Conservation (phyloP, 1,140 invertebrate species). For the Zaprionus davidi region DNA sequence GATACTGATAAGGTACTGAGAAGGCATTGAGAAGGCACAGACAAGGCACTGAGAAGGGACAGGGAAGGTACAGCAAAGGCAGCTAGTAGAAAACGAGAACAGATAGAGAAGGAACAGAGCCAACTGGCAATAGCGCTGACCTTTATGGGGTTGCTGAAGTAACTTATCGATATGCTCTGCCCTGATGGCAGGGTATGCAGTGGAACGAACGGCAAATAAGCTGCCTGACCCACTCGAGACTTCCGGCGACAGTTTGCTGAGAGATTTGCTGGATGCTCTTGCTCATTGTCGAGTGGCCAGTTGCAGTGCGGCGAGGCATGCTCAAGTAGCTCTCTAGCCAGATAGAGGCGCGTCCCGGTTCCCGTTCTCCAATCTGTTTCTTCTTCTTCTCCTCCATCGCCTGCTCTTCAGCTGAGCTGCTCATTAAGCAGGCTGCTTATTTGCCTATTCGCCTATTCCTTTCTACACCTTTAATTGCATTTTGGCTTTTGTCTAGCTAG, state of each 20-base stretch:
- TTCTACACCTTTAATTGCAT: conserved; percentile 47
- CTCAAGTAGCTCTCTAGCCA: conserved; percentile 24
- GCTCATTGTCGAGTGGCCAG: conserved; percentile 35
- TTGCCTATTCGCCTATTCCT: conserved; percentile 34
- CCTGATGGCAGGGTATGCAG: background rate
- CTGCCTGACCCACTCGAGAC: conserved; percentile 18
- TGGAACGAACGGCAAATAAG: conserved; percentile 11
- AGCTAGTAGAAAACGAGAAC: background rate
- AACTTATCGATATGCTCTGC: background rate
- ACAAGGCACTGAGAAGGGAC: no score
- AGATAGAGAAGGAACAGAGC: background rate
- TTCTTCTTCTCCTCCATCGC: background rate
- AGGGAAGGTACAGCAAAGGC: background rate
- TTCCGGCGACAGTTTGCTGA: conserved; percentile 31
- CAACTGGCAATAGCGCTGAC: no score
- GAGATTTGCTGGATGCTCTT: conserved; percentile 20
- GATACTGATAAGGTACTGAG: no score
- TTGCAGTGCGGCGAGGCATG: conserved; percentile 29
- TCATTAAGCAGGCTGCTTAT: conserved; percentile 40
- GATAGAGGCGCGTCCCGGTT: background rate
- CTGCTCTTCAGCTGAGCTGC: background rate
- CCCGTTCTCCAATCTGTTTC: background rate
- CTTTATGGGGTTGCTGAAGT: no score
- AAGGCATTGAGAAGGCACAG: no score
- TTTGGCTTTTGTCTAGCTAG: conserved; percentile 37